Evolutionary conservation across 2,888 invertebrate genomes (phyloP).

Genomic region (Drosophila borealis): DNA sequence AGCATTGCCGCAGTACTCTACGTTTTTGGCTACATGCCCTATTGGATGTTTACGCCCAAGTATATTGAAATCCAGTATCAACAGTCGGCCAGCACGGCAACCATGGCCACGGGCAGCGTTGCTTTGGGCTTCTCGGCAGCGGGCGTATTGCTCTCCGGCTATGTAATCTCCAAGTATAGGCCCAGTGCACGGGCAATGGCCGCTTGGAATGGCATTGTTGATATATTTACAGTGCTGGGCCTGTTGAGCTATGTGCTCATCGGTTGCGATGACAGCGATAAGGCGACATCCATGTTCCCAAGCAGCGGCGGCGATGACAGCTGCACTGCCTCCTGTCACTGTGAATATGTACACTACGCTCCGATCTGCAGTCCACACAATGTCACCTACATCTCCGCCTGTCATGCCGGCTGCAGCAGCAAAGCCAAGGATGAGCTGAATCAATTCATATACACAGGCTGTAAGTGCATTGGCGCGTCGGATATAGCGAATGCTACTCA

Average conservation of each 20-base stretch:
- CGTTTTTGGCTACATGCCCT: conserved; percentile 89
- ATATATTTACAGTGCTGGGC: conserved; percentile 87
- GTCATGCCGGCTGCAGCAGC: conserved; percentile 90
- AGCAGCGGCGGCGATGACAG: conserved; percentile 52
- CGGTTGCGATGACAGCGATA: conserved; percentile 88
- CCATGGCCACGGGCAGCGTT: conserved; percentile 89
- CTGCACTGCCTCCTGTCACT: conserved; percentile 89
- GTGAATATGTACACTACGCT: conserved; percentile 89
- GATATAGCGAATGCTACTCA: conserved; percentile 8
- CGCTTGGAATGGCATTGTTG: conserved; percentile 89
- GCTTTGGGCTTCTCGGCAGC: conserved; percentile 89
- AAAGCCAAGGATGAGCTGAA: conserved; percentile 47
- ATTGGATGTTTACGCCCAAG: conserved; percentile 92
- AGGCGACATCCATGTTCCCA: conserved; percentile 37
- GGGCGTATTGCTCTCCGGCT: conserved; percentile 88
- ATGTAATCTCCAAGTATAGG: conserved; percentile 88
- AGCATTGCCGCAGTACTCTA: conserved; percentile 90
- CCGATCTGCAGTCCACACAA: conserved; percentile 89
- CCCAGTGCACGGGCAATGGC: conserved; percentile 88
- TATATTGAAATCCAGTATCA: conserved; percentile 93
- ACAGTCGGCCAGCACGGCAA: conserved; percentile 89
- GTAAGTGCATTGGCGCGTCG: conserved; percentile 49
- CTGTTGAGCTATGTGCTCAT: conserved; percentile 88
- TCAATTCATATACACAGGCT: conserved; percentile 50
- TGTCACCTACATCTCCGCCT: conserved; percentile 90